These are phyloP conservation scores for Drosophila sp. DNA, from an alignment of 1,140 invertebrate genomes.

Conservation along the genomic window DNA sequence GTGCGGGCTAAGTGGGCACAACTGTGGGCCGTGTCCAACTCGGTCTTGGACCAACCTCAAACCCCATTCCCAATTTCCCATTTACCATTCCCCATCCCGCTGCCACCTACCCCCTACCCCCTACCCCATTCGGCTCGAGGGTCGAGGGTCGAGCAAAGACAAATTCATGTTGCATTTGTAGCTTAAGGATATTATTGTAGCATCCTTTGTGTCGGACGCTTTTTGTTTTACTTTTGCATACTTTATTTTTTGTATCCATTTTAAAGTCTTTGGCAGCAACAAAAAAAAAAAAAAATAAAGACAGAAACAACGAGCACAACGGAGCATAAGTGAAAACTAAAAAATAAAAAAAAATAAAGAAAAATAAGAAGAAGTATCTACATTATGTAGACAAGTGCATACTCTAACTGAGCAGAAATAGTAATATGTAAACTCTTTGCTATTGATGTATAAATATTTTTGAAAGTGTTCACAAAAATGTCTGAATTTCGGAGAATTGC, in stretches of 20 bases:
- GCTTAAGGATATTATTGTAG: slow-evolving; percentile 82
- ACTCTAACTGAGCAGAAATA: not conserved
- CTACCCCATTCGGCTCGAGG: not conserved
- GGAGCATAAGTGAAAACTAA: slow-evolving; percentile 38
- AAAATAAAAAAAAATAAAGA: not conserved
- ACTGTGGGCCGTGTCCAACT: not conserved
- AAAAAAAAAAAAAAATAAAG: slow-evolving; percentile 33
- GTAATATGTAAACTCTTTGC: too few species aligned
- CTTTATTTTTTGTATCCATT: slow-evolving; percentile 60
- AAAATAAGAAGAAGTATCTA: not conserved
- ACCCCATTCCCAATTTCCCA: not conserved
- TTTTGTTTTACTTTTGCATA: slow-evolving; percentile 76
- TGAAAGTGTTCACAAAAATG: too few species aligned
- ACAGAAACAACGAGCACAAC: slow-evolving; percentile 20
- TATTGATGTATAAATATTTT: too few species aligned
- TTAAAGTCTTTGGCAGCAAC: slow-evolving; percentile 58
- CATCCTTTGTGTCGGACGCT: slow-evolving; percentile 68
- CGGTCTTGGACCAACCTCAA: not conserved
- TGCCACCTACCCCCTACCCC: too few species aligned
- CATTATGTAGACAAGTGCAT: not conserved
- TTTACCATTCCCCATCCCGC: not conserved
- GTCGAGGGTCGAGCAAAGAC: slow-evolving; percentile 64
- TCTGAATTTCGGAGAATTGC: too few species aligned
- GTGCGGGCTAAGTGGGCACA: slow-evolving; percentile 36
- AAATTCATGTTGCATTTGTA: slow-evolving; percentile 82